These are phyloP conservation scores for Gallinago solitaria DNA, from an alignment of 2,797 vertebrate species.

Conservation along the genomic window DNA sequence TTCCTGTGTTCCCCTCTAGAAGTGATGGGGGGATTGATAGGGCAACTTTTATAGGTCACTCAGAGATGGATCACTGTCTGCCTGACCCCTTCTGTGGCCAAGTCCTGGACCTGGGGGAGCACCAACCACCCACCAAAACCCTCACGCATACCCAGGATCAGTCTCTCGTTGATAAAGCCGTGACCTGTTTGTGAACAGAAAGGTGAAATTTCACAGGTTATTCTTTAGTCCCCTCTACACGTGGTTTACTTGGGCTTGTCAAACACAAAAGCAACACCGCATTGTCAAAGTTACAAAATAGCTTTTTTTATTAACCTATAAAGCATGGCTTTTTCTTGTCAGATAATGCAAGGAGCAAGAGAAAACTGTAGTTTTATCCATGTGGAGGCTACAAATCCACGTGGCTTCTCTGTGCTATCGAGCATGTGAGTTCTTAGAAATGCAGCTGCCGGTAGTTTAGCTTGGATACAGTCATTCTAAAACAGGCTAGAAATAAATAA, in stretches of 20 bases:
- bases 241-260: not conserved
- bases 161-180: not conserved
- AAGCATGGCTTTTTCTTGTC: conserved; percentile 37
- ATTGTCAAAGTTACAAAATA: conserved; percentile 18
- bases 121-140: not conserved
- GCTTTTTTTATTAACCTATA: conserved; percentile 49
- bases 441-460: conserved; percentile 5
- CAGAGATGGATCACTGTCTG: not conserved
- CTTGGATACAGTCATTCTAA: conserved; percentile 31
- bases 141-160: not conserved
- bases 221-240: not conserved
- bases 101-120: not conserved
- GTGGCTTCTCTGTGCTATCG: not conserved
- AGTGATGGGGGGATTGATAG: not conserved
- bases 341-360: conserved; percentile 41
- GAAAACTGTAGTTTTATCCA: not conserved
- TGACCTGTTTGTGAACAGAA: not conserved
- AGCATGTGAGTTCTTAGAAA: not conserved
- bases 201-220: not conserved
- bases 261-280: not conserved
- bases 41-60: not conserved
- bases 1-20: not conserved
- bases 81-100: not conserved
- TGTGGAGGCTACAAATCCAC: not conserved
- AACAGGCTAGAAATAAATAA: conserved; percentile 87